phyloP scores from a whole-genome alignment of 2,888 invertebrate species.

The Melanchra persicariae region DNA sequence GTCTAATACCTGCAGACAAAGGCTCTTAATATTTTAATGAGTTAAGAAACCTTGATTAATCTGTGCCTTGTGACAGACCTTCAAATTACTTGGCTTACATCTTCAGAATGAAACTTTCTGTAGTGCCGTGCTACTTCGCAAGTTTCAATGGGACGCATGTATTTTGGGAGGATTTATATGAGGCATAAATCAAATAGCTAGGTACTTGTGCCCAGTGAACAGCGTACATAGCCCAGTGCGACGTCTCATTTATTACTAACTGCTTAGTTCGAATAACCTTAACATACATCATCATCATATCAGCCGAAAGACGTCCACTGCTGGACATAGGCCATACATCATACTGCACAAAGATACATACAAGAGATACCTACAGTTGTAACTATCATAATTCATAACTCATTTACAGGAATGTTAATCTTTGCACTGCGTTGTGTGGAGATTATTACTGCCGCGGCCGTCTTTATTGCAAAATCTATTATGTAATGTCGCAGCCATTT shows the following conservation, averaged over 20 bases:
- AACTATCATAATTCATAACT: too few species aligned
- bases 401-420: not conserved
- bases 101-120: conserved; percentile 16
- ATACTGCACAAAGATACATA: not conserved
- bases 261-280: not conserved
- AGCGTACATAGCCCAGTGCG: conserved; percentile 9
- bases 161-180: conserved; percentile 12
- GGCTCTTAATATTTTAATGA: conserved; percentile 55
- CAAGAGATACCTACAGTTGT: too few species aligned
- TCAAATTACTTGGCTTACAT: conserved; percentile 7
- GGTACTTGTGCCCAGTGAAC: conserved; percentile 12
- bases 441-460: not conserved
- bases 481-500: too few species aligned
- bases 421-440: not conserved
- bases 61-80: conserved; percentile 37
- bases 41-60: conserved; percentile 34
- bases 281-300: conserved; percentile 1
- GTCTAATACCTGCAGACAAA: conserved; percentile 45
- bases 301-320: too few species aligned
- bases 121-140: conserved; percentile 4
- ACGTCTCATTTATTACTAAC: conserved; percentile 22
- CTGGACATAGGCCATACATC: too few species aligned
- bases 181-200: conserved; percentile 25
- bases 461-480: not conserved
- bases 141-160: not conserved